Conservation (phyloP, 2,888 invertebrate species). For the Prionchulus punctatus region DNA sequence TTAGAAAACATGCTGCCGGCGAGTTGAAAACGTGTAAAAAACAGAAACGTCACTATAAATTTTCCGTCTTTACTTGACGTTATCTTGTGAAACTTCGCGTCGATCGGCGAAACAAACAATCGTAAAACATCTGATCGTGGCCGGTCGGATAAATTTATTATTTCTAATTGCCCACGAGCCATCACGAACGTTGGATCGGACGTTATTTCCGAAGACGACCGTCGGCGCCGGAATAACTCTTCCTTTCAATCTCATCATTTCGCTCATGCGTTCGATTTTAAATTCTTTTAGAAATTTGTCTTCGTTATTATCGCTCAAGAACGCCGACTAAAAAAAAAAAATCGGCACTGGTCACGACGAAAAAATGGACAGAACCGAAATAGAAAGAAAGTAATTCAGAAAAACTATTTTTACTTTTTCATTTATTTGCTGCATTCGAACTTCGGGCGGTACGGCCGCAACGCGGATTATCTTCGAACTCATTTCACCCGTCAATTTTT, state of each 20-base stretch:
- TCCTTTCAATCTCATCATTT: background rate
- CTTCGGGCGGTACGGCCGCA: background rate
- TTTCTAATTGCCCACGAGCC: background rate
- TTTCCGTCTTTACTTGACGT: background rate
- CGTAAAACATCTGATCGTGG: background rate
- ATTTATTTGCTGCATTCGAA: background rate
- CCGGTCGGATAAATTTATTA: background rate
- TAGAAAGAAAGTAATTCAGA: too few species aligned
- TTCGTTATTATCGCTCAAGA: too few species aligned
- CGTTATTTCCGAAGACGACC: background rate
- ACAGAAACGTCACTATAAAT: background rate
- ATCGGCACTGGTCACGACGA: too few species aligned
- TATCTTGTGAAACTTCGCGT: too few species aligned
- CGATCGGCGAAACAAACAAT: background rate
- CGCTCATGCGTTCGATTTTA: background rate
- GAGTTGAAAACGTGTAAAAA: background rate
- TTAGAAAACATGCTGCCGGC: background rate
- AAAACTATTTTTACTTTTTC: background rate
- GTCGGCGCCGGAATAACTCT: background rate
- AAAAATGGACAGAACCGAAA: too few species aligned
- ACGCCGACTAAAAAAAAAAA: too few species aligned
- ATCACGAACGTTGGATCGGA: background rate
- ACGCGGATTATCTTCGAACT: background rate
- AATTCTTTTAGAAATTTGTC: background rate
- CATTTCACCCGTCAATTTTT: background rate